phyloP scores from a whole-genome alignment of 35 echinoderm and acorn worm genomes.

The Eucidaris tribuloides region DNA sequence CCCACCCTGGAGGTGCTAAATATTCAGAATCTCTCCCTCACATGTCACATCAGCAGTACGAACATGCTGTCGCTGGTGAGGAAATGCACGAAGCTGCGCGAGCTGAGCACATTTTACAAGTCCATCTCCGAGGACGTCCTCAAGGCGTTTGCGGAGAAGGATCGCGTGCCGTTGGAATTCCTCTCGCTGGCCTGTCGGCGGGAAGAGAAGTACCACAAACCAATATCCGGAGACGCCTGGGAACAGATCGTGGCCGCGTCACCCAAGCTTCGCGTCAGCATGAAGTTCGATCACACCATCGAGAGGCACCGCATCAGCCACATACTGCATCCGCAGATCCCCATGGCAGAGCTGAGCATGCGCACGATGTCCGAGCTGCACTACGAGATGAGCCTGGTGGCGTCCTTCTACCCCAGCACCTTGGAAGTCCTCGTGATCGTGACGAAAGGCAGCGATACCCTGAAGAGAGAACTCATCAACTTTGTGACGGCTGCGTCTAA shows the following conservation, averaged over 20 bases:
- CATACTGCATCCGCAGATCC: constrained; percentile 85
- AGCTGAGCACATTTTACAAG: constrained; percentile 56
- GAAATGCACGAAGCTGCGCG: constrained; percentile 66
- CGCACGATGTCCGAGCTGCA: constrained; percentile 66
- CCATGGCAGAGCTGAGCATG: constrained; percentile 60
- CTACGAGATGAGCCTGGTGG: constrained; percentile 57
- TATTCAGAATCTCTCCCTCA: constrained; percentile 87
- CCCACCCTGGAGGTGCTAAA: constrained; percentile 61
- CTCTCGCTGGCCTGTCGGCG: constrained; percentile 74
- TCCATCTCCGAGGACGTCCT: constrained; percentile 77
- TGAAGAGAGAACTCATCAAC: constrained; percentile 62
- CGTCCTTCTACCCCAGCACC: constrained; percentile 52
- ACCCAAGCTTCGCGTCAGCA: constrained; percentile 55
- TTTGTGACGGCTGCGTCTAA: constrained; percentile 49
- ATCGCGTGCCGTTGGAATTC: constrained; percentile 36
- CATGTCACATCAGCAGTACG: constrained; percentile 52
- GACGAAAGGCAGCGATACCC: constrained; percentile 62
- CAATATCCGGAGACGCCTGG: constrained; percentile 64
- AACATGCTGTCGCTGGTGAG: constrained; percentile 64
- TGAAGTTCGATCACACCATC: constrained; percentile 94
- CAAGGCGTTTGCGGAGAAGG: constrained; percentile 31
- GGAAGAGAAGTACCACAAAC: constrained; percentile 81
- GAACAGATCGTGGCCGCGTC: constrained; percentile 40
- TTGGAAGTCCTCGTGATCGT: constrained; percentile 74
- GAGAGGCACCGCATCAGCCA: constrained; percentile 69